Percentiles rank a stretch among this genome's conserved stretches.
Evolutionary conservation across 2,113 vertebrate genomes (phyloP).

Genomic region (Okapia johnstoni): DNA sequence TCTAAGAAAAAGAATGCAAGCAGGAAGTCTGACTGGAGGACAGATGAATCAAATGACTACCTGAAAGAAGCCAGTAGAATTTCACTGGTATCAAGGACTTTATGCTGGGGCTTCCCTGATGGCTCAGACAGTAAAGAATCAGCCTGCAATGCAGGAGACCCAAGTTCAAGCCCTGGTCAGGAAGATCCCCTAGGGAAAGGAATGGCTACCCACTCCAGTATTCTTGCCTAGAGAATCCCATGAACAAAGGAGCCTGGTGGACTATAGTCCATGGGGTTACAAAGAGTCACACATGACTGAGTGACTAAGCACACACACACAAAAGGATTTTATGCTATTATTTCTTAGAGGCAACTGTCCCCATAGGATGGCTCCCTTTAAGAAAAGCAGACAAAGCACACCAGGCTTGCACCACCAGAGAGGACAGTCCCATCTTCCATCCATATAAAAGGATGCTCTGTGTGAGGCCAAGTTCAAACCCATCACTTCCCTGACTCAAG

Average conservation of each 20-base stretch:
- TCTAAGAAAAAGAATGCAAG: background rate
- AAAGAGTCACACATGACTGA: background rate
- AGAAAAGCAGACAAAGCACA: background rate
- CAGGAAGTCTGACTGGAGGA: background rate
- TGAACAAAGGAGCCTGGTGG: background rate
- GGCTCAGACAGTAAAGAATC: background rate
- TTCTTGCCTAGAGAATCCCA: background rate
- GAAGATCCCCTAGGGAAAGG: background rate
- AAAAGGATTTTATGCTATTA: background rate
- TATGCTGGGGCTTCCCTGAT: background rate
- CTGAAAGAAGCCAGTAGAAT: background rate
- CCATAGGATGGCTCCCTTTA: background rate
- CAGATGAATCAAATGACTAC: background rate
- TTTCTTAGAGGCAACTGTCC: background rate
- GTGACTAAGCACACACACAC: background rate
- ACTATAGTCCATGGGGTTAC: background rate
- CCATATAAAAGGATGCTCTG: background rate
- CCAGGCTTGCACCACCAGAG: rapidly evolving
- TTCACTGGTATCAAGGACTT: background rate
- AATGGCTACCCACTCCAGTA: background rate
- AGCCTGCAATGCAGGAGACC: rapidly evolving
- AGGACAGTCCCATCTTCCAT: background rate
- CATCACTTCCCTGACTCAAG: background rate
- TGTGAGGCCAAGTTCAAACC: background rate
- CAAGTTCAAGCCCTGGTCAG: background rate